Evolutionary conservation across 2,113 vertebrate species (phyloP), one percentile per base, ranked within the genome.

Genomic region (Alligator mississippiensis): DNA sequence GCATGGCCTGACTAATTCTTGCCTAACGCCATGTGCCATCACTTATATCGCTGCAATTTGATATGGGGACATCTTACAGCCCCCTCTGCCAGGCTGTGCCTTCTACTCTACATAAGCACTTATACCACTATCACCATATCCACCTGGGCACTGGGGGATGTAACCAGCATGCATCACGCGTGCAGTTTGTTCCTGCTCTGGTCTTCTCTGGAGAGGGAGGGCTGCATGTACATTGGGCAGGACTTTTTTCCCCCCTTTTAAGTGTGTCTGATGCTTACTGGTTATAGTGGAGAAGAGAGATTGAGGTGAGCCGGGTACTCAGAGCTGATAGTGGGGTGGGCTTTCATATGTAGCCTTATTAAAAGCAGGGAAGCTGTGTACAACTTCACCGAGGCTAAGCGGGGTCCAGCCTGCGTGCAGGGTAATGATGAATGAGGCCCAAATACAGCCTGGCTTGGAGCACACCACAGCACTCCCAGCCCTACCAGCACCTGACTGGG

Each of bases 1-100:
- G 55, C 18, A 81, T 17, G 47, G 61, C 38, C 79, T 93, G 94
- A 93, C 82, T 96, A 96, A 96, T 59, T 19, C 4, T 1, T 93
- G 54, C 85, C 93, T 75, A 10, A 83, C 13, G 87, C 80, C 30
- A 77, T 75, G 77, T 90, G 93, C 72, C 93, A 94, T 87, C 87
- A 85, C 47, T 91, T 85, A 82, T 38, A 59, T n/a, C 30, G 10
- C 91, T 91, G 81, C 77, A 34, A 88, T 87, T 63, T 0, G 34
- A 60, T 70, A 68, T 19, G 12, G 30, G 13, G 6, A 47, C 30
- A 34, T 38, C 19, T 70, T 70, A 34, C 34, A 21, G 21, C 22
- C 2, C 21, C 87, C 93, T 91, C 87, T 30, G 76, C 11, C 59
- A 75, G 80, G 9, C 85, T 70, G 78, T 4, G 13, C 27, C 80